Evolutionary conservation across 2,888 invertebrate genomes (phyloP).

Genomic region (Drosophila engyochracea): DNA sequence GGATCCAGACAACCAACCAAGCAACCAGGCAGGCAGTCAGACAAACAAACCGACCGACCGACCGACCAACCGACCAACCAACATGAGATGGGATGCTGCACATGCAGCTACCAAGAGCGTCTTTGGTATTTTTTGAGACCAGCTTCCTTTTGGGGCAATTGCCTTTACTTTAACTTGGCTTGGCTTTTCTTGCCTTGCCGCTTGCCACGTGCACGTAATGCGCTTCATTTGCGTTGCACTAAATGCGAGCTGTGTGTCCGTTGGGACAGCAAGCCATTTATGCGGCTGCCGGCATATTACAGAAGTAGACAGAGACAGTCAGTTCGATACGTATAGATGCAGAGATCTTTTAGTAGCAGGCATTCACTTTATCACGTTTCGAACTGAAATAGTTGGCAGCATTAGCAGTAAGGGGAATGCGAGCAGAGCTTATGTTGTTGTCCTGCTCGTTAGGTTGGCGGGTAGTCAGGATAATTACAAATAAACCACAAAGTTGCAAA

Average conservation of each 20-base stretch:
- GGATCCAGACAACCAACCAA: conserved; percentile 34
- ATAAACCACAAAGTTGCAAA: conserved; percentile 80
- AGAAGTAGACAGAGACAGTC: conserved; percentile 31
- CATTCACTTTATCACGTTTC: conserved; percentile 74
- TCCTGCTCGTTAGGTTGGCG: conserved; percentile 54
- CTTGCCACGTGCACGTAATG: conserved; percentile 73
- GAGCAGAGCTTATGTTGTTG: conserved; percentile 46
- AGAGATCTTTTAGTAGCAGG: neutral
- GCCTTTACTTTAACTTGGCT: conserved; percentile 8
- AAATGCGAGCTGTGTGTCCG: conserved; percentile 62
- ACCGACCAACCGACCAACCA: conserved; percentile 26
- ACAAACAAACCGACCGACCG: conserved; percentile 3
- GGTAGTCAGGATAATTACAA: conserved; percentile 75
- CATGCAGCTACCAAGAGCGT: conserved; percentile 23
- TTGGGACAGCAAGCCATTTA: conserved; percentile 47
- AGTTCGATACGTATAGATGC: neutral
- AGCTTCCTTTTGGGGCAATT: conserved; percentile 23
- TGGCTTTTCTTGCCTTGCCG: conserved; percentile 15
- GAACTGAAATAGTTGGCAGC: conserved; percentile 61
- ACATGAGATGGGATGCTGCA: conserved; percentile 30
- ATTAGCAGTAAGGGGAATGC: conserved; percentile 38
- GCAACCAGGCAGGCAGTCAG: conserved; percentile 6
- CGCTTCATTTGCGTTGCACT: conserved; percentile 81
- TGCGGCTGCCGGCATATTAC: conserved; percentile 55
- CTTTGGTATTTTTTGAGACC: conserved; percentile 30